These are phyloP conservation scores for Mus spicilegus DNA, from an alignment of 2,113 vertebrate species.

Conservation along the genomic window DNA sequence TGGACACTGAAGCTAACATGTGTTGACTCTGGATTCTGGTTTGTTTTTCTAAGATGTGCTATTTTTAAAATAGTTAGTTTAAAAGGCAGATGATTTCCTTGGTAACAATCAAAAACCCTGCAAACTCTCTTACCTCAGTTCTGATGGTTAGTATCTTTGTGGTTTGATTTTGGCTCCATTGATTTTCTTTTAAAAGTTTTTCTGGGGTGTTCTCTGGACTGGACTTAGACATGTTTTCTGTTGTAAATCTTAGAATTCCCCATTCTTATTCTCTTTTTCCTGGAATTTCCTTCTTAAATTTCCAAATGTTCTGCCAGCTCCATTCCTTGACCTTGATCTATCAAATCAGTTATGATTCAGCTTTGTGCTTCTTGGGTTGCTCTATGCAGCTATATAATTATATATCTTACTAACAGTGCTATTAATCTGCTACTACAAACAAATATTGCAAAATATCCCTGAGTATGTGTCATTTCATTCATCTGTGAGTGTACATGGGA, in stretches of 20 bases:
- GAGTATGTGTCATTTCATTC: background rate
- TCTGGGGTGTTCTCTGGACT: background rate
- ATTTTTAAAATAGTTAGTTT: conserved; percentile 13
- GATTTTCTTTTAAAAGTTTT: background rate
- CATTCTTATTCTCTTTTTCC: background rate
- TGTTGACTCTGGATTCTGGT: conserved; percentile 44
- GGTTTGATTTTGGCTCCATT: background rate
- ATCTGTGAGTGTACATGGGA: background rate
- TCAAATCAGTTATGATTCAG: background rate
- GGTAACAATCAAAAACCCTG: no score
- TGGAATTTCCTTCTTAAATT: conserved; percentile 32
- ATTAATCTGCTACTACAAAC: conserved; percentile 24
- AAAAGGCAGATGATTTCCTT: background rate
- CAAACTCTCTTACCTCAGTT: background rate
- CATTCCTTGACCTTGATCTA: background rate
- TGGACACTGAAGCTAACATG: background rate
- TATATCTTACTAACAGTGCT: background rate
- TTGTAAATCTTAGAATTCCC: background rate
- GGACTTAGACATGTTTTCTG: conserved; percentile 4
- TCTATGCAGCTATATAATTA: background rate
- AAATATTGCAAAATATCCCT: background rate
- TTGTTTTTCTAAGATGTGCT: conserved; percentile 20
- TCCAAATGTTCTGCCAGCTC: background rate
- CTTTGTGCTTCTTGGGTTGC: background rate
- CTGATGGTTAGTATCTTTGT: background rate